phyloP scores from a whole-genome alignment of 2,113 vertebrate genomes.

The Dryoscopus gambensis region DNA sequence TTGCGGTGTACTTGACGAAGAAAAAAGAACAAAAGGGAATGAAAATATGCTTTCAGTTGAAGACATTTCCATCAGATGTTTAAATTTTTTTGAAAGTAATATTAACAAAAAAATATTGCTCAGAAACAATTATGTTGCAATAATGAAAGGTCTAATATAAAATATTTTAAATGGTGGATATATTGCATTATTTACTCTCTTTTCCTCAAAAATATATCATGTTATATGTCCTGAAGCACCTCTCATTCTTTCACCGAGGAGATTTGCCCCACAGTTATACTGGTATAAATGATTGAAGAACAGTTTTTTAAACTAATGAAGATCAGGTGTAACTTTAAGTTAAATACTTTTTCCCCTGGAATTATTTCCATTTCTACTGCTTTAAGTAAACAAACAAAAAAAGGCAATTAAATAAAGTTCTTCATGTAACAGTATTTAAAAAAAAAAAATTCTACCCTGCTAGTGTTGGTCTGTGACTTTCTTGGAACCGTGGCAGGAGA shows the following conservation, averaged over 20 bases:
- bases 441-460: not conserved
- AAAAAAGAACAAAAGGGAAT: not conserved
- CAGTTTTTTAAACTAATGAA: not conserved
- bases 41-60: not conserved
- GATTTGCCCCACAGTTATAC: not conserved
- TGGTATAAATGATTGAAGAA: not conserved
- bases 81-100: not conserved
- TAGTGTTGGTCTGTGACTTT: not conserved
- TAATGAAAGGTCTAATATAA: not conserved
- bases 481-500: not conserved
- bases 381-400: not conserved
- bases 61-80: not conserved
- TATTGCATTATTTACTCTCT: not conserved
- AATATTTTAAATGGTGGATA: not conserved
- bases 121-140: not conserved
- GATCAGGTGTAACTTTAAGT: not conserved
- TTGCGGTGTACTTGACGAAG: not conserved
- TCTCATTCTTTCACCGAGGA: not conserved
- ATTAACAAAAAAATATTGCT: not conserved
- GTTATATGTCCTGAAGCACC: not conserved
- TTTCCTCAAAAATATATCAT: not conserved
- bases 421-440: not conserved
- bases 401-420: not conserved
- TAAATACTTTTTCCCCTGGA: not conserved
- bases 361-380: not conserved